Conservation (phyloP, 2,888 invertebrate genomes). For the Pseudoips prasinana region DNA sequence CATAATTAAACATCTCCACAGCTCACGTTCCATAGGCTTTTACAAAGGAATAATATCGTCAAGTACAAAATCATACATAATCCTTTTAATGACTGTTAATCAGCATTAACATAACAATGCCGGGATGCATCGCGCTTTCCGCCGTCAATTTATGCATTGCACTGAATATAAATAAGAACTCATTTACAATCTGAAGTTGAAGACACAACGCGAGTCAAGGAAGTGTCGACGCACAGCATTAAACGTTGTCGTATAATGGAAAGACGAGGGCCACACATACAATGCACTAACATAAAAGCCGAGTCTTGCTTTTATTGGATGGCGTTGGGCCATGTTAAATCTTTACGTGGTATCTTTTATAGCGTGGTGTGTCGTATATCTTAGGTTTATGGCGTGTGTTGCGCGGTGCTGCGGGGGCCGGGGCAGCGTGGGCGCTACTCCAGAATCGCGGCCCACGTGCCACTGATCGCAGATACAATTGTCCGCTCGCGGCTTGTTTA, state of each 20-base stretch:
- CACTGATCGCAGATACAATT: slow-evolving; percentile 70
- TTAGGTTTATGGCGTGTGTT: slow-evolving; percentile 61
- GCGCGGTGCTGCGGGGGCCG: slow-evolving; percentile 38
- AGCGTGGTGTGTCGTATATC: slow-evolving; percentile 63
- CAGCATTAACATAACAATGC: background rate
- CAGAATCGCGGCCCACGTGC: slow-evolving; percentile 72
- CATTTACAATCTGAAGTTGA: slow-evolving; percentile 11
- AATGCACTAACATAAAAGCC: slow-evolving; percentile 62
- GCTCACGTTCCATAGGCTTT: background rate
- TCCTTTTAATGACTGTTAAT: background rate
- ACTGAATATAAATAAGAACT: slow-evolving; percentile 7
- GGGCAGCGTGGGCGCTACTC: slow-evolving; percentile 75
- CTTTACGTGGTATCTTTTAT: slow-evolving; percentile 67
- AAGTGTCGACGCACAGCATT: slow-evolving; percentile 30
- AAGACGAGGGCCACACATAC: slow-evolving; percentile 51
- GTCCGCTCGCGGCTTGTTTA: slow-evolving; percentile 69
- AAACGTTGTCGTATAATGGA: slow-evolving; percentile 5
- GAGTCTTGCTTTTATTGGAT: slow-evolving; percentile 63
- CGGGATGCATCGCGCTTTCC: background rate
- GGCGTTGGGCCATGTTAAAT: slow-evolving; percentile 60
- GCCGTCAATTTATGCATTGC: background rate
- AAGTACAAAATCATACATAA: too few relatives aligned
- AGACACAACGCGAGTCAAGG: slow-evolving; percentile 22
- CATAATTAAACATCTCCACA: background rate
- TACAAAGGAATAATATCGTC: background rate